phyloP scores from a whole-genome alignment of 1,140 invertebrate genomes.

The Drosophila parvula region DNA sequence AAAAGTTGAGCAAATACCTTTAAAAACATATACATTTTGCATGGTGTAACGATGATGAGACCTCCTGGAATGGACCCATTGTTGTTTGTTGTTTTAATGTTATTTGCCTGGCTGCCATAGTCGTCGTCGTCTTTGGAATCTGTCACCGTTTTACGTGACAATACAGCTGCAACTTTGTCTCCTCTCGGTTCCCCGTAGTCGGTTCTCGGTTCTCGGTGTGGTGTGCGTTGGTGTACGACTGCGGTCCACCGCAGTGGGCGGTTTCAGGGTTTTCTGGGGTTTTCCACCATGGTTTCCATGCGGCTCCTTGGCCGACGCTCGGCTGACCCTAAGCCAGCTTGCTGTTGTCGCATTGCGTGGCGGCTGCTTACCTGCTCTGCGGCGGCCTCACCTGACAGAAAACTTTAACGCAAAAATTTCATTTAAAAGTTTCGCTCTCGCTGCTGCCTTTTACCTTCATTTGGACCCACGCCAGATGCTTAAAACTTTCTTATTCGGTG shows the following conservation, averaged over 20 bases:
- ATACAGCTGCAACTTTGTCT: conserved; percentile 65
- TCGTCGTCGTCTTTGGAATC: conserved; percentile 63
- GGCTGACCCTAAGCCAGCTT: conserved; percentile 71
- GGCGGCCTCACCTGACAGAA: conserved; percentile 68
- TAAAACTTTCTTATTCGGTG: conserved; percentile 41
- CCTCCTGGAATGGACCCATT: conserved; percentile 41
- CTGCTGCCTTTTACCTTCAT: conserved; percentile 48
- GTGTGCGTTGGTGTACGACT: conserved; percentile 1
- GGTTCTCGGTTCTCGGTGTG: conserved; percentile 4
- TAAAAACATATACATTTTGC: background rate
- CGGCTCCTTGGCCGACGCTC: conserved; percentile 23
- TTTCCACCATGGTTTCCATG: conserved; percentile 5
- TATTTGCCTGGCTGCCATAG: conserved; percentile 66
- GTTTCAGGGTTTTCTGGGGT: conserved; percentile 10
- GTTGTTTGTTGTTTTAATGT: conserved; percentile 77
- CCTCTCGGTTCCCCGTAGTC: conserved; percentile 4
- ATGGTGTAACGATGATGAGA: conserved; percentile 52
- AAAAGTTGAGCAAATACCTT: too few relatives aligned
- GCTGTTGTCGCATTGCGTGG: conserved; percentile 40
- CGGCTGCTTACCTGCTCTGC: conserved; percentile 24
- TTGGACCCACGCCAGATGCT: conserved; percentile 67
- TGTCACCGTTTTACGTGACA: conserved; percentile 80
- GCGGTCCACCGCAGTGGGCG: conserved; percentile 21
- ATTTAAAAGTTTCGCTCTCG: conserved; percentile 77
- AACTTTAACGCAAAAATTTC: conserved; percentile 82